Base-by-base conservation (phyloP, 1,140 invertebrate species). In the Drosophila saltans region DNA sequence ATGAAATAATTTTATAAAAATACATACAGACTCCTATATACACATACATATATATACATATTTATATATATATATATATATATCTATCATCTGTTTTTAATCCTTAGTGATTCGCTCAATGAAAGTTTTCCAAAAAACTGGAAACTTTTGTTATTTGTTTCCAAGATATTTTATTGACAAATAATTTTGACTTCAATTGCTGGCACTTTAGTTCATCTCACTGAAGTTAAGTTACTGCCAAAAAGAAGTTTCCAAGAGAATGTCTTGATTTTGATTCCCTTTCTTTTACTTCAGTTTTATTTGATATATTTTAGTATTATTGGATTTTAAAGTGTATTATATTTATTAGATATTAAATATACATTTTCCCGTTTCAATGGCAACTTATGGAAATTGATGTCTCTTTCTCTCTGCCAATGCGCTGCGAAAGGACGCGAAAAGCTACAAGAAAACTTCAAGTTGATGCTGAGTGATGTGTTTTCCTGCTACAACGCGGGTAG, bases 381-480 rank as follows among this genome's bases (percentile, higher is more conserved):
- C 72, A 86, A 86, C 81, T 88, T 88, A 86, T 88, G 83, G 83
- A 82, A 86, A 86, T 86, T 88, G 83, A 86, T 86, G 85, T 80
- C 76, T 70, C 73, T 75, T 58, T 81, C 28, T 30, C 28, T 30
- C 28, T 16, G 16, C 16, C 16, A 16, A 16, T 16, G 16, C 66
- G 61, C 40, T 67, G 60, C 40, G 48, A 39, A 58, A 40, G 40
- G 30, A 40, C 7, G 77, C 33, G 52, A 75, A 86, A 78, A 78
- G 52, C 66, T 59, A 48, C 33, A 69, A 66, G 66, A 69, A 65
- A 82, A 88, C 79, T 86, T 84, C 33, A 79, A 81, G 57, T 63
- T 80, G 79, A 71, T 71, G 57, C 70, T 82, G 82, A 86, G 69
- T 82, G 82, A 86, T 86, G 82, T 56, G 66, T 39, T 52, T 52